Evolutionary conservation across 2,113 vertebrate species (phyloP).

Genomic region (Catharus fuscescens): DNA sequence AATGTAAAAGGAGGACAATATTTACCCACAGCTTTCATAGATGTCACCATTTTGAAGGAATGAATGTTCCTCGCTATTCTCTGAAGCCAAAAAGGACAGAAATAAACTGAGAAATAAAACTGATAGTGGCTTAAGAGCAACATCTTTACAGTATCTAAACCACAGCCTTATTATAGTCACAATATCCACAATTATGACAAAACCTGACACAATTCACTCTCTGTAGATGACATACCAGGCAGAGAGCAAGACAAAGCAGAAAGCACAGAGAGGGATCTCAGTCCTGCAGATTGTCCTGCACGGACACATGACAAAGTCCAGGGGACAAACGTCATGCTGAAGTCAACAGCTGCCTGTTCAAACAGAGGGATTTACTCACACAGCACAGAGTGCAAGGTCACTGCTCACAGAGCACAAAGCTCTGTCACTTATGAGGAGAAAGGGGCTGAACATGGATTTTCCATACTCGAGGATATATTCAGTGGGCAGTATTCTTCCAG

Average conservation of each 20-base stretch:
- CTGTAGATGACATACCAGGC: neutral
- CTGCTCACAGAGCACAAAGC: neutral
- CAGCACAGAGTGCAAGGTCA: neutral
- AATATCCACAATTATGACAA: neutral
- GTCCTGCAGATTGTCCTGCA: neutral
- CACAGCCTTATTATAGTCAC: neutral
- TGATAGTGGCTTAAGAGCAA: neutral
- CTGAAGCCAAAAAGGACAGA: neutral
- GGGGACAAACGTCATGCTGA: neutral
- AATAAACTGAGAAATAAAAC: neutral
- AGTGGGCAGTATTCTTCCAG: no score
- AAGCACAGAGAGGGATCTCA: neutral
- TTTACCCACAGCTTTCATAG: neutral
- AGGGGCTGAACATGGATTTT: neutral
- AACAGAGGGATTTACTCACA: neutral
- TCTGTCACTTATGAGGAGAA: neutral
- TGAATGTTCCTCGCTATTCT: neutral
- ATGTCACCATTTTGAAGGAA: neutral
- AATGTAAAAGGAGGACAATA: neutral
- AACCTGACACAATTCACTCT: neutral
- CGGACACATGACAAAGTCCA: neutral
- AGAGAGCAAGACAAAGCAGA: neutral
- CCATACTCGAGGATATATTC: neutral
- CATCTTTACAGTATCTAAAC: neutral
- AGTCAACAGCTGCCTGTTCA: neutral